phyloP scores from a whole-genome alignment of 53 echinoderm and acorn worm species.

The Echinometra lucunter region DNA sequence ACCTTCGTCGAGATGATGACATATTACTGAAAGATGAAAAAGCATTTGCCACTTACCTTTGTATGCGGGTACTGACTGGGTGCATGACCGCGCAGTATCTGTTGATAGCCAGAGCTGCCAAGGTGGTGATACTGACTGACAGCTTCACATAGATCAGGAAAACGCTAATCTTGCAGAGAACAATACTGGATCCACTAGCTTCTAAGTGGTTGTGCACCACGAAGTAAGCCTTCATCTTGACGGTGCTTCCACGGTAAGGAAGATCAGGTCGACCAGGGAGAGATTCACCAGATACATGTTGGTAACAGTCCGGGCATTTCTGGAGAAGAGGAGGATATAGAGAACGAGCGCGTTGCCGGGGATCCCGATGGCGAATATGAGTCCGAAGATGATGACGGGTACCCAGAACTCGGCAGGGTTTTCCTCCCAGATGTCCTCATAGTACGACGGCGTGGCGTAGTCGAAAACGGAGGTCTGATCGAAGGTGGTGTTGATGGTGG shows the following conservation, averaged over 20 bases:
- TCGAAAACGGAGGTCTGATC: conserved; percentile 9
- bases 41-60: conserved; percentile 89
- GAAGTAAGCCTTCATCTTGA: conserved; percentile 72
- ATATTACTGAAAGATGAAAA: too few species aligned
- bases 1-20: too few species aligned
- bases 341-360: conserved; percentile 85
- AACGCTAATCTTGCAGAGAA: conserved; percentile 74
- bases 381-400: conserved; percentile 71
- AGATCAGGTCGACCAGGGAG: conserved; percentile 80
- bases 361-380: conserved; percentile 77
- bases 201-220: not conserved
- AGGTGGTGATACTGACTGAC: conserved; percentile 86
- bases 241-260: conserved; percentile 74
- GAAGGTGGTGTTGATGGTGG: conserved; percentile 12
- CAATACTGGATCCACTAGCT: not conserved
- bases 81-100: conserved; percentile 94
- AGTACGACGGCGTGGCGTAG: conserved; percentile 6
- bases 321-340: conserved; percentile 77
- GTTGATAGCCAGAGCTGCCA: conserved; percentile 85
- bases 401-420: conserved; percentile 62
- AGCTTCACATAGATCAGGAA: conserved; percentile 80
- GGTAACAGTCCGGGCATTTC: conserved; percentile 79
- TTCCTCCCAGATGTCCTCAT: conserved; percentile 22
- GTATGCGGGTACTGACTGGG: conserved; percentile 80
- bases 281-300: conserved; percentile 88